Evolutionary conservation across 2,113 vertebrate genomes (phyloP), one percentile per base, ranked within the genome.

Genomic region (Rhipidura dahli): DNA sequence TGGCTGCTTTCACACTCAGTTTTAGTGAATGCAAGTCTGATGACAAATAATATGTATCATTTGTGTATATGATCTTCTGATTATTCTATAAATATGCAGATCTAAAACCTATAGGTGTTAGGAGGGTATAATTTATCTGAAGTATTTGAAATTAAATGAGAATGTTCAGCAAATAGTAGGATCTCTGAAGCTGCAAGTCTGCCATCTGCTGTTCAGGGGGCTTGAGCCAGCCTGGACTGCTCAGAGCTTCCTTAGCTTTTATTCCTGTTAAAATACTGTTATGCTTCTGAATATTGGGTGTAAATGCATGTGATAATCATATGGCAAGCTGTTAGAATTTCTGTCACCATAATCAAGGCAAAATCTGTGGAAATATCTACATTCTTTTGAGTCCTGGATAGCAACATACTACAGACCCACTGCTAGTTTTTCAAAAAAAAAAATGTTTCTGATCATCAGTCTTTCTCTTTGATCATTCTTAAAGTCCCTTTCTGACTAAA

Each of bases 141-240:
- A 90, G 18, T 53, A 30, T 40, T 56, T 24, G 8, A 80, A 84
- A 79, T 10, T 5, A 39, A 68, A 75, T 59, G 20, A 17, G 44
- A 49, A 24, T 7, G 4, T 73, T 60, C 64, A 76, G n/a, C 33
- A 64, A 60, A 39, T 56, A 14, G 49, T 50, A 64, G 33, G 37
- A 22, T 51, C 44, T 54, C 1, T 83, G 75, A 75, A 96, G 59
- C 45, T 91, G 57, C 94, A 87, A 87, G 91, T 79, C 73, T 94
- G 91, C 95, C 95, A 94, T 87, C 95, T 96, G 93, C 93, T 91
- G 94, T 75, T 68, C 28, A 79, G 44, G 22, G 33, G 17, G 3
- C 56, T 83, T 40, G n/a, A 61, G 45, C 61, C 57, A 57, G 8
- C 35, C 54, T 56, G 51, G 39, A 26, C 60, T 65, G 56, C 44